Percentiles rank a stretch among this genome's conserved stretches.
Conservation (phyloP, 2,797 vertebrate species). For the Labeo calbasu region DNA sequence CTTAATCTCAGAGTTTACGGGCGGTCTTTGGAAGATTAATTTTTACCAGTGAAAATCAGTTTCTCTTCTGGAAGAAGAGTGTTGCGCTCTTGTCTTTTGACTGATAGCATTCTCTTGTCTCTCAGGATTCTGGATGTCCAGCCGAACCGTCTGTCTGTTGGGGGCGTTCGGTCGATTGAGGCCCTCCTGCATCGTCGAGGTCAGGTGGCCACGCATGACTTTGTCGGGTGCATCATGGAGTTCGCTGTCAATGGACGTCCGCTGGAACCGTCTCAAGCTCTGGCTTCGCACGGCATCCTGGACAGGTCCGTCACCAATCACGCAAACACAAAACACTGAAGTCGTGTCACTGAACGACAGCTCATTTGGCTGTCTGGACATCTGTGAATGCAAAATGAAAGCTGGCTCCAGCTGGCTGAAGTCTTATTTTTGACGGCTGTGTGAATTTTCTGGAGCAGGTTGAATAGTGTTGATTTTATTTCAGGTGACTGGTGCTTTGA, state of each 20-base stretch:
- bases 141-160: slow-evolving; percentile 92
- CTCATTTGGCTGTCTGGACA: slow-evolving; percentile 4
- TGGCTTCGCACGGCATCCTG: slow-evolving; percentile 90
- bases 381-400: slow-evolving; percentile 12
- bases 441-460: not conserved
- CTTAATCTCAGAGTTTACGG: too few relatives aligned
- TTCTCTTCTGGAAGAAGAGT: not conserved
- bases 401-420: not conserved
- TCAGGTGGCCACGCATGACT: slow-evolving; percentile 94
- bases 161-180: slow-evolving; percentile 90
- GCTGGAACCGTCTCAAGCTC: slow-evolving; percentile 93
- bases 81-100: slow-evolving; percentile 45
- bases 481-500: slow-evolving; percentile 7
- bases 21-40: not conserved
- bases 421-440: not conserved
- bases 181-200: slow-evolving; percentile 89
- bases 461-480: not conserved
- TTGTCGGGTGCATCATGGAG: slow-evolving; percentile 98
- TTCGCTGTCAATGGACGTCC: slow-evolving; percentile 96
- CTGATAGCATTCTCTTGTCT: slow-evolving; percentile 26
- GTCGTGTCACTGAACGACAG: not conserved
- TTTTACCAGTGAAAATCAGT: not conserved
- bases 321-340: not conserved
- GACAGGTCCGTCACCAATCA: slow-evolving; percentile 83
- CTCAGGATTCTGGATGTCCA: slow-evolving; percentile 94